A percentile compares a stretch with the other conserved stretches of the same genome.
These are phyloP conservation scores for Apistogramma diplotaenia DNA, from an alignment of 2,113 vertebrate species.

Conservation along the genomic window DNA sequence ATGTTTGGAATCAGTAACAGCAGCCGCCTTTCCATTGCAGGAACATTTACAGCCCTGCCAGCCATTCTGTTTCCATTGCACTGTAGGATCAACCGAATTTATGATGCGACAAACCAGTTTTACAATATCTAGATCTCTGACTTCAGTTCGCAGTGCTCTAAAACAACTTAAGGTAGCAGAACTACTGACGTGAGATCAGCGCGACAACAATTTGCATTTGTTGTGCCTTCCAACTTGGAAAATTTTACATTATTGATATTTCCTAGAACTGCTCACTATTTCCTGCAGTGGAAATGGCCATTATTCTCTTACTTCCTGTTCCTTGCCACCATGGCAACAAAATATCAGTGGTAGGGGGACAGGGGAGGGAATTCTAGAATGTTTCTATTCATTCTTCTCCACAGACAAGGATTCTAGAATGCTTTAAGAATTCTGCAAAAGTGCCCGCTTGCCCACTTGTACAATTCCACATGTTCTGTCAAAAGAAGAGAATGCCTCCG, in stretches of 20 bases:
- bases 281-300: background rate
- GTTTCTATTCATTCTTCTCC: background rate
- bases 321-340: background rate
- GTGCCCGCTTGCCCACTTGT: background rate
- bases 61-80: background rate
- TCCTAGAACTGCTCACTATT: background rate
- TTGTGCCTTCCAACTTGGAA: no score
- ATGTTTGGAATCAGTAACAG: background rate
- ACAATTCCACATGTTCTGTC: background rate
- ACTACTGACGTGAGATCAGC: background rate
- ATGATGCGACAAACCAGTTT: background rate
- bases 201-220: background rate
- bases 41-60: background rate
- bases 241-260: background rate
- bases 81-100: background rate
- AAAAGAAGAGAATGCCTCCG: background rate
- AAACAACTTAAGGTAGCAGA: background rate
- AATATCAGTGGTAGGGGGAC: background rate
- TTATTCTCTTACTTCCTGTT: background rate
- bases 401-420: background rate
- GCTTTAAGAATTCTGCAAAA: background rate
- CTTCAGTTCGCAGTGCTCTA: background rate
- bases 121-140: background rate
- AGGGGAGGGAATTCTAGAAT: background rate
- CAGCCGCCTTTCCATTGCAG: background rate